These are phyloP conservation scores for Muscina levida DNA, from an alignment of 2,888 invertebrate species.

Conservation along the genomic window DNA sequence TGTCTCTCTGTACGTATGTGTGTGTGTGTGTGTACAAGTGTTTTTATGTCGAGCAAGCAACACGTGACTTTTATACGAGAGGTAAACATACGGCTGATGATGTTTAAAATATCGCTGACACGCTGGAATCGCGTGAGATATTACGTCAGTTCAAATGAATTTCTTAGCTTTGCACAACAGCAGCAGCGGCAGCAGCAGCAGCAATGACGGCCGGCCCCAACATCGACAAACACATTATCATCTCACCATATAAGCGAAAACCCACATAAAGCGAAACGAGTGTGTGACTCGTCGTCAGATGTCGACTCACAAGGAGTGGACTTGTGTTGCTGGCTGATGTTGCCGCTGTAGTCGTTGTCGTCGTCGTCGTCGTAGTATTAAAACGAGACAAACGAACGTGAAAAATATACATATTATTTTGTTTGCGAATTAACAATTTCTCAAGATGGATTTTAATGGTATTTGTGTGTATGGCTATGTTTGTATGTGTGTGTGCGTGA, in stretches of 20 bases:
- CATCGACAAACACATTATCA: neutral
- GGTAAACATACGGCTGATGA: constrained; percentile 34
- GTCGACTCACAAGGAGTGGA: constrained; percentile 39
- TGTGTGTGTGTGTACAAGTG: neutral
- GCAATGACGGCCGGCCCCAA: no score
- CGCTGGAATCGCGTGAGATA: constrained; percentile 79
- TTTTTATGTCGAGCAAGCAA: constrained; percentile 43
- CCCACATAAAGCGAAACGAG: constrained; percentile 37
- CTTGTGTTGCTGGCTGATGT: neutral
- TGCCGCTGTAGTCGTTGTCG: neutral
- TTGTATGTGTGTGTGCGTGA: neutral
- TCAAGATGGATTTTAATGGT: constrained; percentile 11
- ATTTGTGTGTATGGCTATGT: neutral
- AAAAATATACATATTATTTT: constrained; percentile 20
- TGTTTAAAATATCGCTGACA: constrained; percentile 67
- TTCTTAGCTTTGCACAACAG: constrained; percentile 56
- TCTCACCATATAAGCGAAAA: constrained; percentile 35
- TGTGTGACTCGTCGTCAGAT: neutral
- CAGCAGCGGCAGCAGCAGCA: neutral
- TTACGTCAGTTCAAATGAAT: constrained; percentile 79
- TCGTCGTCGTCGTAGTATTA: neutral
- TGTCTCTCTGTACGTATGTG: no score
- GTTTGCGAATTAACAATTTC: constrained; percentile 32
- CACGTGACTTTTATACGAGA: constrained; percentile 60
- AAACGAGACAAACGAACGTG: neutral